Evolutionary conservation across 2,113 vertebrate genomes (phyloP), one percentile per base, ranked within the genome.

Genomic region (Hymenochirus boettgeri): DNA sequence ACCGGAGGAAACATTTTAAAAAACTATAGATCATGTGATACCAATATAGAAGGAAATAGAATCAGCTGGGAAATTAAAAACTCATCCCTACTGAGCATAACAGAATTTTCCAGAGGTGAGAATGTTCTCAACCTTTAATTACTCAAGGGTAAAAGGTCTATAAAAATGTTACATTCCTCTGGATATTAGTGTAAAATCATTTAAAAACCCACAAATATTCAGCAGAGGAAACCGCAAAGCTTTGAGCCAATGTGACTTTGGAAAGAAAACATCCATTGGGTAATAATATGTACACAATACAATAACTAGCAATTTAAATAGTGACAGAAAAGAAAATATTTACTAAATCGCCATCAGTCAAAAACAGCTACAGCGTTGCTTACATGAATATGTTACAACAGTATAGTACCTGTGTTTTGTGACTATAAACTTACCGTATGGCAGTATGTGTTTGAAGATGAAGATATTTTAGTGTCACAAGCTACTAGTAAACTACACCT

Each of bases 201-300:
- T 46, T 51, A 55, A 25, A 35, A 55, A 64, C 54, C 61, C 61
- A 58, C 42, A 58, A n/a, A 39, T 56, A 59, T 46, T 59, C 58
- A 37, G 19, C 29, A 35, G 10, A 35, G 33, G 33, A 35, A 35
- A 13, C 10, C 33, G 15, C 33, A 66, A 66, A 48, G 22, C 45
- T 21, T n/a, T 17, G 22, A 42, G 39, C 17, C 45, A 58, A 51
- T 5, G 29, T 58, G 29, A 57, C 45, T 51, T 51, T 25, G 39
- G 46, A 45, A 55, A 15, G 39, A 18, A 42, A 42, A 42, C 17
- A 42, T n/a, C 2, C 17, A 5, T 6, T 42, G 39, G 39, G 17
- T 42, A 5, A 31, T 31, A 6, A 6, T 31, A 31, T n/a, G n/a
- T n/a, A 31, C 5, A 31, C 10, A 31, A 31, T 31, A 31, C 29